A percentile compares a stretch with the other conserved stretches of the same genome.
These are phyloP conservation scores for Strongylocentrotus purpuratus DNA, from an alignment of 35 echinoderm and acorn worm genomes.

Conservation along the genomic window DNA sequence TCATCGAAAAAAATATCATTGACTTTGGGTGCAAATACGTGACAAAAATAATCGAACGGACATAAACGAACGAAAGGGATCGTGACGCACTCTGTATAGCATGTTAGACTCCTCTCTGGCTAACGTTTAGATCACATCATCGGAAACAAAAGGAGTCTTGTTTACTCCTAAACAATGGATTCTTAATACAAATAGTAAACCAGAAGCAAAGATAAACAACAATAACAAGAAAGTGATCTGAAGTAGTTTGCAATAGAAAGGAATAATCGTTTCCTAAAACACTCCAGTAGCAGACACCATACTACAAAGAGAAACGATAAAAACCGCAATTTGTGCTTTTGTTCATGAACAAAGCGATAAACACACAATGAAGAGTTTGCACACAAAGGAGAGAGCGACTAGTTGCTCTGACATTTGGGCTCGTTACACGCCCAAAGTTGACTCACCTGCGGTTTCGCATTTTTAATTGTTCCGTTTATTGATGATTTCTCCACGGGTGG, in stretches of 20 bases:
- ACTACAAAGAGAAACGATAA: neutral
- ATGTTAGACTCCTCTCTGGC: neutral
- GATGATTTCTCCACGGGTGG: neutral
- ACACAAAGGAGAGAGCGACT: neutral
- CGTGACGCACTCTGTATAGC: neutral
- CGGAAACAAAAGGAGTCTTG: neutral
- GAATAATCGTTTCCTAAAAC: slow-evolving; percentile 18
- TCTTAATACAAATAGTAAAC: neutral
- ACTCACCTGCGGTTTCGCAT: neutral
- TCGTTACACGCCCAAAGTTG: neutral
- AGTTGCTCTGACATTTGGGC: neutral
- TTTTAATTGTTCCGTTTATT: neutral
- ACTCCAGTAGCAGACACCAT: neutral
- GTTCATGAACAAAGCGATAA: neutral
- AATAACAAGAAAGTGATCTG: neutral
- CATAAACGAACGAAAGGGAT: too few species aligned
- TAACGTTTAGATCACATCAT: neutral
- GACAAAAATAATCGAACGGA: too few species aligned
- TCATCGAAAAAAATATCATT: too few species aligned
- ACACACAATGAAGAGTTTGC: neutral
- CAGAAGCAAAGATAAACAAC: neutral
- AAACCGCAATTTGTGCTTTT: neutral
- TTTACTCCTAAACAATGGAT: neutral
- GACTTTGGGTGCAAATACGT: too few species aligned
- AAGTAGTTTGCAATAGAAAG: neutral